Conservation (phyloP, 2,113 vertebrate species). For the Cryptotis parvus region DNA sequence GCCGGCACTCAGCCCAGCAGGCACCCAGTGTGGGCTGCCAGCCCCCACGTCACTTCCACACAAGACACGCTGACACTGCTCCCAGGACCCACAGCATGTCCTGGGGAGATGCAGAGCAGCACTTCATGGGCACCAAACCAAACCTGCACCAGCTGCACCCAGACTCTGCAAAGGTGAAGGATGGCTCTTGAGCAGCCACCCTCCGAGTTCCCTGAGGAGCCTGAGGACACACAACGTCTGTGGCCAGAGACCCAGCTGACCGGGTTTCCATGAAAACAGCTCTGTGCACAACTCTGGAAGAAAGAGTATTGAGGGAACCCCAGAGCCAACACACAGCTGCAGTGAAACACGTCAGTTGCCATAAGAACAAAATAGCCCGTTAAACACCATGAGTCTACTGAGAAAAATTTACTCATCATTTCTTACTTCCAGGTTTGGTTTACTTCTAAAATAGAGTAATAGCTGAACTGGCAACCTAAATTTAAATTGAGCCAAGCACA, state of each 20-base stretch:
- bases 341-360: background rate
- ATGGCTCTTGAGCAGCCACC: background rate
- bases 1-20: background rate
- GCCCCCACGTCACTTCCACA: too few species aligned
- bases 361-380: conserved; percentile 53
- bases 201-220: background rate
- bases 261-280: background rate
- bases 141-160: background rate
- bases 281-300: background rate
- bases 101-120: background rate
- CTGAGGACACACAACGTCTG: background rate
- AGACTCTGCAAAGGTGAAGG: background rate
- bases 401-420: background rate
- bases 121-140: background rate
- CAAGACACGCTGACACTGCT: too few species aligned
- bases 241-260: background rate
- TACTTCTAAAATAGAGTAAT: conserved; percentile 24
- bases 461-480: conserved; percentile 5
- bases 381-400: background rate
- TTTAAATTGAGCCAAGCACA: background rate
- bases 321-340: background rate
- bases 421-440: background rate
- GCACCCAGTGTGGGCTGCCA: background rate
- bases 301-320: background rate
- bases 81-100: too few species aligned